phyloP scores from a whole-genome alignment of 1,140 invertebrate species.

The Drosophila mayri region DNA sequence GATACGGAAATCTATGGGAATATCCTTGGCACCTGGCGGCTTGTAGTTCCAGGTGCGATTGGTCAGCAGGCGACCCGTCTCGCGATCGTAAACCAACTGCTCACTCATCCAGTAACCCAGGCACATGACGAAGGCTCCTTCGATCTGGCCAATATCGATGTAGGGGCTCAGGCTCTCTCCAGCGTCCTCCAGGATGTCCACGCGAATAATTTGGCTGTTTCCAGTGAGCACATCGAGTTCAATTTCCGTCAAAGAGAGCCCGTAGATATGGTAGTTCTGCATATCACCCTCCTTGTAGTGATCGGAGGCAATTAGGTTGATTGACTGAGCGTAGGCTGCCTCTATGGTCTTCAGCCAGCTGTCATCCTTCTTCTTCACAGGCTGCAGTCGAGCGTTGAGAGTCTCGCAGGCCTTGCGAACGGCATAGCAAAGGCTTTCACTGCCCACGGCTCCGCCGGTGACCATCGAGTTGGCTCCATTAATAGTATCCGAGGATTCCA shows the following conservation, averaged over 20 bases:
- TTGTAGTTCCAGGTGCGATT: slow-evolving; percentile 95
- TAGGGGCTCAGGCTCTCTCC: slow-evolving; percentile 91
- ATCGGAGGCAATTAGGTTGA: slow-evolving; percentile 89
- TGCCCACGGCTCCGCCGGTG: slow-evolving; percentile 90
- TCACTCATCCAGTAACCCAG: slow-evolving; percentile 93
- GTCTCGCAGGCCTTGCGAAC: slow-evolving; percentile 89
- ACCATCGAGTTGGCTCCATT: slow-evolving; percentile 88
- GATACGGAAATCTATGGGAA: slow-evolving; percentile 93
- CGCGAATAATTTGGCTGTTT: slow-evolving; percentile 87
- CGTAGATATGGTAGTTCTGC: slow-evolving; percentile 88
- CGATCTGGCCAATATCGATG: slow-evolving; percentile 94
- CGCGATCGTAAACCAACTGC: slow-evolving; percentile 87
- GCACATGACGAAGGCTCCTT: slow-evolving; percentile 95
- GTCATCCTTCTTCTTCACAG: slow-evolving; percentile 86
- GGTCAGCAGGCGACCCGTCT: slow-evolving; percentile 87
- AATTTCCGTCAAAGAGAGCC: slow-evolving; percentile 88
- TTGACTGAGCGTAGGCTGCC: slow-evolving; percentile 85
- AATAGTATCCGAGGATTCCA: slow-evolving; percentile 89
- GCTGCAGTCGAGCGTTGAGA: slow-evolving; percentile 87
- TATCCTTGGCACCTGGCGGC: slow-evolving; percentile 92
- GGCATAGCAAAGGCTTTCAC: slow-evolving; percentile 85
- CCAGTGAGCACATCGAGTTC: slow-evolving; percentile 93
- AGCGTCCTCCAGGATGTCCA: slow-evolving; percentile 91
- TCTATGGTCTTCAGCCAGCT: slow-evolving; percentile 88
- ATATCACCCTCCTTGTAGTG: slow-evolving; percentile 86